phyloP scores from a whole-genome alignment of 2,888 invertebrate genomes.

The Sipha maydis region DNA sequence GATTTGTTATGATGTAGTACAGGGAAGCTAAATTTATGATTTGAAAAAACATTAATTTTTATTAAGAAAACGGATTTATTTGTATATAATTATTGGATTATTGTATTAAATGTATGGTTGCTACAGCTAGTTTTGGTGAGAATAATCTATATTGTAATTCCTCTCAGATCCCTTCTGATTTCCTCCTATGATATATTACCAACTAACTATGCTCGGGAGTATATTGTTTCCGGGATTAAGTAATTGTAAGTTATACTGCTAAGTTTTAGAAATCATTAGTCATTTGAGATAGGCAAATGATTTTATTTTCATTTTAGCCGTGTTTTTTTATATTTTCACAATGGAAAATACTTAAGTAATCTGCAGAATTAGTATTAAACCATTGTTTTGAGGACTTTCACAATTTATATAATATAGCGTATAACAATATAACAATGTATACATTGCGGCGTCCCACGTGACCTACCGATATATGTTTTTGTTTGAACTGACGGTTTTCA shows the following conservation, averaged over 20 bases:
- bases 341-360: background rate
- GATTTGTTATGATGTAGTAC: too few species aligned
- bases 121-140: background rate
- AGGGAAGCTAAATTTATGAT: too few species aligned
- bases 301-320: background rate
- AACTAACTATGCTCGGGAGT: background rate
- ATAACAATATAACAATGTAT: background rate
- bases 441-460: background rate
- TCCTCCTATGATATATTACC: background rate
- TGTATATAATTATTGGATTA: background rate
- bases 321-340: background rate
- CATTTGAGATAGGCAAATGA: background rate
- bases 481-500: background rate
- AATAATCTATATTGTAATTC: background rate
- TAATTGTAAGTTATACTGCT: background rate
- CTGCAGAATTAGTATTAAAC: background rate
- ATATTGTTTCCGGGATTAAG: background rate
- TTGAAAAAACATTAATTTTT: too few species aligned
- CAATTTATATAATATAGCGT: background rate
- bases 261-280: background rate
- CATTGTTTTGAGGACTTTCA: background rate
- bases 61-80: too few species aligned
- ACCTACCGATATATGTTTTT: background rate
- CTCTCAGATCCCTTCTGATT: background rate
- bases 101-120: background rate